Base-by-base conservation (phyloP, 2,888 invertebrate genomes). In the Vesta saturnalis region DNA sequence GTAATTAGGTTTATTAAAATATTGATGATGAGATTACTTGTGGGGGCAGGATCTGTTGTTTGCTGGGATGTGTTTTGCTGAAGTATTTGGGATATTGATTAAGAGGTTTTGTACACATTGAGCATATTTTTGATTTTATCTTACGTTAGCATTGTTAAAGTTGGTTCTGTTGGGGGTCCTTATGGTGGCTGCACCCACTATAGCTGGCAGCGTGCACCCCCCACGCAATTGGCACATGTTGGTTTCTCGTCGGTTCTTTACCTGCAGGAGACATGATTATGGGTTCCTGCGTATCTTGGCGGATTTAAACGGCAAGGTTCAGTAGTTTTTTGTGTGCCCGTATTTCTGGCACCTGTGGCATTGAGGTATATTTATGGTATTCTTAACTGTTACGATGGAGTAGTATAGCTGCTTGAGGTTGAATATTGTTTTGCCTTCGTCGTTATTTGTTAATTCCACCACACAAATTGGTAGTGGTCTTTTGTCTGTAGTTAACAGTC, bases 311-410 rank as follows among this genome's bases (percentile, higher is more conserved):
- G 30, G 16, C 54, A 68, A 22, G 58, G 15, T 60, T 22, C 63
- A 68, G 19, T 61, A 67, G 39, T 67, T 67, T 43, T 69, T 57
- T 10, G 65, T 65, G 16, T 57, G 60, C 22, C 46, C 60, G 22
- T 39, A 21, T 54, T 21, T 2, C 57, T 71, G 54, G 19, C 60
- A 39, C 23, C 49, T 21, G 22, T 39, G 35, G n/a, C 39, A 52
- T 47, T 18, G n/a, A 4, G 35, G 39, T 54, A 12, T 60, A 6
- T 47, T 5, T 4, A 35, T 16, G 54, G n/a, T 39, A 12, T 4
- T 39, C 16, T 35, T 54, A 4, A 64, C 57, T 22, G 46, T 57
- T 15, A 64, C 47, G 12, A 64, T 52, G 16, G 35, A 54, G 46
- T 43, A 5, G n/a, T 63, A n/a, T 6, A 63, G 1, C 18, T 16